phyloP scores from a whole-genome alignment of 2,113 vertebrate species.

The Kryptolebias marmoratus region DNA sequence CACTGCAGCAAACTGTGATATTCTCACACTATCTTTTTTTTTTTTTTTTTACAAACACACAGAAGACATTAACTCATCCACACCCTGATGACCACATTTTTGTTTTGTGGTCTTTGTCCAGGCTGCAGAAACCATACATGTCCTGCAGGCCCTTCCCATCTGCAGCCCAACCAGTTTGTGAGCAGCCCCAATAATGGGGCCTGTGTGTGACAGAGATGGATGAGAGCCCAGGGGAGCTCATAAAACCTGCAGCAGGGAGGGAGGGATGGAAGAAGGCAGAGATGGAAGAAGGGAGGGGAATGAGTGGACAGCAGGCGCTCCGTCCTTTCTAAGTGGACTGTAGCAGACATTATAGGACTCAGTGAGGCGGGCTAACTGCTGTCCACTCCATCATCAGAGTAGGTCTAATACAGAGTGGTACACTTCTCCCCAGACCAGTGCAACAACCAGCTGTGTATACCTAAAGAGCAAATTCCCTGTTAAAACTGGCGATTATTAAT shows the following conservation, averaged over 20 bases:
- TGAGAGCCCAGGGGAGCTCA: conserved; percentile 85
- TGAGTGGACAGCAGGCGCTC: conserved; percentile 80
- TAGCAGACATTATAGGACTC: conserved; percentile 77
- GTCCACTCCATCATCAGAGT: conserved; percentile 77
- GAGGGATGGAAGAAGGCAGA: conserved; percentile 53
- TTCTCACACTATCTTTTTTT: conserved; percentile 48
- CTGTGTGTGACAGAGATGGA: conserved; percentile 86
- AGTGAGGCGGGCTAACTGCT: conserved; percentile 76
- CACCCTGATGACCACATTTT: conserved; percentile 65
- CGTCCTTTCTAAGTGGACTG: conserved; percentile 72
- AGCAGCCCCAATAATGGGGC: conserved; percentile 82
- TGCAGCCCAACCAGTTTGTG: conserved; percentile 77
- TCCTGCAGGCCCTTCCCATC: conserved; percentile 82
- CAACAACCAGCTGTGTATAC: conserved; percentile 57
- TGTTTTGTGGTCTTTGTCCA: conserved; percentile 70
- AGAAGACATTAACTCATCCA: conserved; percentile 59
- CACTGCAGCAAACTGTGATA: conserved; percentile 24
- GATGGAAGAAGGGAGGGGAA: conserved; percentile 57
- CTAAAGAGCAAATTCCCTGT: conserved; percentile 46
- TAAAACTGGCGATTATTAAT: neutral
- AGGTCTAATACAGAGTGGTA: conserved; percentile 49
- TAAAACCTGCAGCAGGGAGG: conserved; percentile 81
- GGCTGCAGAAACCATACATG: conserved; percentile 76
- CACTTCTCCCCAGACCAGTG: conserved; percentile 24
- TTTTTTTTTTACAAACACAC: conserved; percentile 44